Evolutionary conservation across 2,797 vertebrate genomes (phyloP).

Genomic region (Hypotaenidia philippensis): DNA sequence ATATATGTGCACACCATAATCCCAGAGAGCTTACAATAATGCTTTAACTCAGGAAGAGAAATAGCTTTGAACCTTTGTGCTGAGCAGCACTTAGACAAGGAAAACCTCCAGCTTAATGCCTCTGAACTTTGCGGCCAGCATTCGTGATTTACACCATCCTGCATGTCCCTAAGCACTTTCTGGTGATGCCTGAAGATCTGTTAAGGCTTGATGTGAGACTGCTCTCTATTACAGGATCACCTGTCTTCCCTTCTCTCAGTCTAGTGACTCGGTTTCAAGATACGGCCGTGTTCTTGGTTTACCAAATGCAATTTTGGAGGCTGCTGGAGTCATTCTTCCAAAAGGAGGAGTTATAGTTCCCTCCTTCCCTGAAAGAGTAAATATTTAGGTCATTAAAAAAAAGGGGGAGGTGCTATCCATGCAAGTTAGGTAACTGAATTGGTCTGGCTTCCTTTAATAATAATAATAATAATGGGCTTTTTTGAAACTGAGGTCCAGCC

Average conservation of each 20-base stretch:
- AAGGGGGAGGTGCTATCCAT: accelerated
- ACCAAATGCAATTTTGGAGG: background rate
- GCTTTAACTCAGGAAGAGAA: conserved; percentile 26
- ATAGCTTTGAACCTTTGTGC: background rate
- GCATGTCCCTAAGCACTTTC: background rate
- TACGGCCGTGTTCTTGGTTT: background rate
- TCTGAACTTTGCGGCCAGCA: conserved; percentile 2
- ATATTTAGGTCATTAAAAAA: background rate
- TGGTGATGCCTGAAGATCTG: background rate
- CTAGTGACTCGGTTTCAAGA: background rate
- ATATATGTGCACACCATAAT: background rate
- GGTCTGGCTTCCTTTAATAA: background rate
- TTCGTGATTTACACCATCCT: background rate
- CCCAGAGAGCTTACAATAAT: background rate
- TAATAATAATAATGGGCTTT: background rate
- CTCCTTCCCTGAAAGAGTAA: background rate
- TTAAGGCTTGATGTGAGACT: background rate
- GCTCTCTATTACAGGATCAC: background rate
- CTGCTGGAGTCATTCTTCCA: background rate
- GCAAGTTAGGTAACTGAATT: background rate
- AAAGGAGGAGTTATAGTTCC: background rate
- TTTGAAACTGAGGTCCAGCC: background rate
- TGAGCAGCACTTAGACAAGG: background rate
- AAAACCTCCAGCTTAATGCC: conserved; percentile 1
- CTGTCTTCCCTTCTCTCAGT: background rate